These are phyloP conservation scores for Danionella dracula DNA, from an alignment of 2,797 vertebrate genomes.

Conservation along the genomic window DNA sequence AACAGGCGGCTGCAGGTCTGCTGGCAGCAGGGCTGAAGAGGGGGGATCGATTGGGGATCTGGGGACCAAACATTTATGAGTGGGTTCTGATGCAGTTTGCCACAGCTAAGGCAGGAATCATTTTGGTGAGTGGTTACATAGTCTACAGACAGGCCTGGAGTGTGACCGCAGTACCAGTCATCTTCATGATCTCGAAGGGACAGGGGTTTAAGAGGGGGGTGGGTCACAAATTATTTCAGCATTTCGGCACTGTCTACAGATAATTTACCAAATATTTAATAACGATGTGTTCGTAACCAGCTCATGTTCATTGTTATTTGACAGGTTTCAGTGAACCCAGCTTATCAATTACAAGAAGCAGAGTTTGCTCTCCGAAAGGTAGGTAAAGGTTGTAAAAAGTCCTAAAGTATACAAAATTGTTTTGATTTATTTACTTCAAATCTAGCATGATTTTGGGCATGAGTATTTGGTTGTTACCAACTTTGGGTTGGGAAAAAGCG, in stretches of 20 bases:
- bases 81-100: slow-evolving; percentile 89
- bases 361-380: slow-evolving; percentile 81
- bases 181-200: too few relatives aligned
- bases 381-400: too few relatives aligned
- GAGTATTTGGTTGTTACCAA: too few relatives aligned
- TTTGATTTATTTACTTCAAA: too few relatives aligned
- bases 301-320: not conserved
- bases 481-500: too few relatives aligned
- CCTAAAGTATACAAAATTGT: too few relatives aligned
- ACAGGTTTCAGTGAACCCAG: slow-evolving; percentile 88
- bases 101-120: slow-evolving; percentile 86
- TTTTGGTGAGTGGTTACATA: slow-evolving; percentile 84
- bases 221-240: too few relatives aligned
- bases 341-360: slow-evolving; percentile 81
- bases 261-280: not conserved
- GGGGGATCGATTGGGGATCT: slow-evolving; percentile 88
- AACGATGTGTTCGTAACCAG: not conserved
- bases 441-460: too few relatives aligned
- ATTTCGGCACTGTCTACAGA: not conserved
- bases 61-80: slow-evolving; percentile 89
- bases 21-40: slow-evolving; percentile 80
- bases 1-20: slow-evolving; percentile 82
- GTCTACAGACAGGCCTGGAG: too few relatives aligned
- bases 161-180: too few relatives aligned
- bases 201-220: too few relatives aligned